Base-by-base conservation (phyloP, 1,140 invertebrate genomes). In the Drosophila lowei region DNA sequence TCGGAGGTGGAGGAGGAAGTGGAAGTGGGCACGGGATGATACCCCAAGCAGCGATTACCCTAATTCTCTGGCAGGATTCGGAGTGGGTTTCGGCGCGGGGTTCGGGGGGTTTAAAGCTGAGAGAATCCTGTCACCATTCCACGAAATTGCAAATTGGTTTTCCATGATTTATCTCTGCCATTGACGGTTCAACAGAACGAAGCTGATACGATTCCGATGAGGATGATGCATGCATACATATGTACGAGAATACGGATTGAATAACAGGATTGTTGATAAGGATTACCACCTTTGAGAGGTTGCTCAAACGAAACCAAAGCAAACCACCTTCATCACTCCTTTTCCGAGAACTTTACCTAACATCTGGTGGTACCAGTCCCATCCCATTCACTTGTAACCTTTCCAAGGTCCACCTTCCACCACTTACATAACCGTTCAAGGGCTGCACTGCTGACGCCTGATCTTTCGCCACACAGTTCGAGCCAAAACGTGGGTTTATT, bases 401-500 rank as follows among this genome's bases (percentile, higher is more conserved):
- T 38, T 38, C 11, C 11, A 38, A 38, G 34, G 34, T 38, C 34
- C 18, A 18, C 18, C 18, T 18, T 18, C 18, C 18, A 18, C 18
- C 41, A 15, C 47, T 68, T 68, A 68, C 63, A 67, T 68, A 68
- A 68, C 2, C 18, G 18, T 18, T 1, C 18, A 18, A 18, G 18
- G 18, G 18, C 18, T 18, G 18, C 18, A 18, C 18, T 18, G 18
- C 18, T 18, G 18, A 18, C 18, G 16, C 23, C 7, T 7, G 30
- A 38, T 44, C 38, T 65, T 56, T 30, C 46, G 18, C 43, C 6
- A 43, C 25, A 44, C 18, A 3, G 34, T 50, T 34, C 7, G 41
- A 68, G 65, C 63, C 65, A 68, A 42, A 72, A 66, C 56, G 34
- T 50, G n/a, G 0, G 25, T 50, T 47, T 79, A 71, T 79, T 72